These are phyloP conservation scores for Chaetodon trifasciatus DNA, from an alignment of 2,797 vertebrate species.

Conservation along the genomic window DNA sequence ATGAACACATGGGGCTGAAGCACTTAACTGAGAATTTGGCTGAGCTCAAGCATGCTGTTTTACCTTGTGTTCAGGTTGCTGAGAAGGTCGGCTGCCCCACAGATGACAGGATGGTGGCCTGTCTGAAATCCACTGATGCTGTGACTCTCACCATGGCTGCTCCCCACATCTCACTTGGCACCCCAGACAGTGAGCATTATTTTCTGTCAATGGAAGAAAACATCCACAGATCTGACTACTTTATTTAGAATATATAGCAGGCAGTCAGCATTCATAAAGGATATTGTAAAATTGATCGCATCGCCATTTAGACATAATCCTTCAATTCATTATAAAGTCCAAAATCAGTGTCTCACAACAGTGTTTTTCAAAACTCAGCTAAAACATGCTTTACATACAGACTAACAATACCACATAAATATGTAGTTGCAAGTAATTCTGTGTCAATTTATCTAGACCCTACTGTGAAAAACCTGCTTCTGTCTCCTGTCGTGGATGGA, in stretches of 20 bases:
- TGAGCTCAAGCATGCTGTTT: neutral
- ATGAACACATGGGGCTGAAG: neutral
- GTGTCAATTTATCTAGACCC: constrained; percentile 80
- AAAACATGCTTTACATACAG: neutral
- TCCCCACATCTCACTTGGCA: constrained; percentile 31
- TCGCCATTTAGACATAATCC: neutral
- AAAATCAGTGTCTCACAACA: neutral
- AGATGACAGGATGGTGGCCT: constrained; percentile 83
- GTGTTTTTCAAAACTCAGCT: neutral
- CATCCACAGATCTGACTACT: neutral
- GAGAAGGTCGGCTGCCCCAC: constrained; percentile 85
- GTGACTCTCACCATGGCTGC: constrained; percentile 83
- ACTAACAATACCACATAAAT: neutral
- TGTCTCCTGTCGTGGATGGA: constrained; percentile 89
- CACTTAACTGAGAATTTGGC: neutral
- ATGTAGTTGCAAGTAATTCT: neutral
- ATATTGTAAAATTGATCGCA: neutral
- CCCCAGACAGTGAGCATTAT: constrained; percentile 64
- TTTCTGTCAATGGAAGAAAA: neutral
- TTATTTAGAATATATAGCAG: neutral
- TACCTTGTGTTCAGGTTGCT: constrained; percentile 54
- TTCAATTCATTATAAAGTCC: neutral
- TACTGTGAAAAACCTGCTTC: constrained; percentile 73
- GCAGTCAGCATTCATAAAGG: neutral
- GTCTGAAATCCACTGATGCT: constrained; percentile 84